These are phyloP conservation scores for Halcyon senegalensis DNA, from an alignment of 2,113 vertebrate genomes.

Conservation along the genomic window DNA sequence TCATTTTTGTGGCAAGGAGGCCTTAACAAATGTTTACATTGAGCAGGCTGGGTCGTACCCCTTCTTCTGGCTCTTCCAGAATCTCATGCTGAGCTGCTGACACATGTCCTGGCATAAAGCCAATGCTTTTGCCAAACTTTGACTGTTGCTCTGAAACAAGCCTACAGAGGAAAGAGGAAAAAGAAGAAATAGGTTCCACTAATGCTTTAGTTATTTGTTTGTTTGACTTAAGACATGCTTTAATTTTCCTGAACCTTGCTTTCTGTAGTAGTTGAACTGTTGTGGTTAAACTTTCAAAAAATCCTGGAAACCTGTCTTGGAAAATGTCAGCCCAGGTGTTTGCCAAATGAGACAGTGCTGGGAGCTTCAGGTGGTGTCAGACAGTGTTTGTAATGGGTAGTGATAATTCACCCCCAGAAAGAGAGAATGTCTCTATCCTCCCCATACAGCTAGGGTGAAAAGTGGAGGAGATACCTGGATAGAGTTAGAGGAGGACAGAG, in stretches of 20 bases:
- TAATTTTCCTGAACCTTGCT: background rate
- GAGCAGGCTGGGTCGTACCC: background rate
- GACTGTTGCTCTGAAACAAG: background rate
- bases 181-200: background rate
- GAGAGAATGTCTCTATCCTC: background rate
- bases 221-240: background rate
- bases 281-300: background rate
- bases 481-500: background rate
- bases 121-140: background rate
- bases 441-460: background rate
- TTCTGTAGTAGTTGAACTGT: background rate
- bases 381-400: background rate
- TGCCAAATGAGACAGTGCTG: background rate
- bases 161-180: background rate
- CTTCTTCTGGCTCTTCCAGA: background rate
- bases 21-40: background rate
- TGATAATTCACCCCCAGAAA: background rate
- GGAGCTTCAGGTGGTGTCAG: background rate
- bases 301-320: background rate
- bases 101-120: background rate
- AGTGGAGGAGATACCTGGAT: background rate
- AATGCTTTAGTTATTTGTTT: constrained; percentile 8
- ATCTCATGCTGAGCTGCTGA: background rate
- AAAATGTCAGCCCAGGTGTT: background rate
- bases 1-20: background rate